A percentile compares a stretch with the other conserved stretches of the same genome.
These are phyloP conservation scores for Trissolcus basalis DNA, from an alignment of 1,140 invertebrate species.

Conservation along the genomic window DNA sequence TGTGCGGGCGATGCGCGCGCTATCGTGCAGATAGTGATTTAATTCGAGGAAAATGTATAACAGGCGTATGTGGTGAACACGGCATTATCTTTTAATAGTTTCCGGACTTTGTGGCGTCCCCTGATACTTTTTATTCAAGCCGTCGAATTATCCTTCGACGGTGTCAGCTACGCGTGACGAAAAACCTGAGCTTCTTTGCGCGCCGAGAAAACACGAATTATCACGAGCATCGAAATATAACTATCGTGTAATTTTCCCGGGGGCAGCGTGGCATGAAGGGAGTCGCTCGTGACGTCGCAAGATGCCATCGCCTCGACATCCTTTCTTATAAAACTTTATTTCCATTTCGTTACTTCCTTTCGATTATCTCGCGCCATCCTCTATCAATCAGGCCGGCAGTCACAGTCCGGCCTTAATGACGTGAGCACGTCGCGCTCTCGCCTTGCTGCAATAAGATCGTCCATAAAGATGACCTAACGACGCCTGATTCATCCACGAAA, in stretches of 20 bases:
- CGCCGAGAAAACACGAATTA: conserved; percentile 61
- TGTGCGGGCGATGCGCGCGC: conserved; percentile 39
- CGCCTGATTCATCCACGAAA: conserved; percentile 67
- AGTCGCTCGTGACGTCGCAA: conserved; percentile 53
- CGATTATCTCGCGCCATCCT: conserved; percentile 74
- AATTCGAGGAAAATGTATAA: conserved; percentile 54
- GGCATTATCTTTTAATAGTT: conserved; percentile 63
- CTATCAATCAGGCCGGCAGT: conserved; percentile 75
- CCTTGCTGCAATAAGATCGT: conserved; percentile 66
- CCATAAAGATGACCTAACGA: conserved; percentile 73
- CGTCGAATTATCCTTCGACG: conserved; percentile 60
- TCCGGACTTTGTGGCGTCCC: conserved; percentile 60
- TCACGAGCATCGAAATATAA: conserved; percentile 61
- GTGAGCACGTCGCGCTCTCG: conserved; percentile 65
- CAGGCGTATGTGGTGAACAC: conserved; percentile 40
- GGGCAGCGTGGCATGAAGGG: conserved; percentile 57
- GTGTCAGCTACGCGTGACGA: conserved; percentile 61
- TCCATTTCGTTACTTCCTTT: conserved; percentile 73
- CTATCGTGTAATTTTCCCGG: conserved; percentile 59
- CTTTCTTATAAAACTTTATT: conserved; percentile 56
- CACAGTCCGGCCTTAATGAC: conserved; percentile 71
- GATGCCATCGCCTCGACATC: conserved; percentile 51
- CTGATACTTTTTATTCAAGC: conserved; percentile 57
- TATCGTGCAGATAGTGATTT: conserved; percentile 57
- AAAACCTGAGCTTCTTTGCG: conserved; percentile 52